Evolutionary conservation across 2,797 vertebrate genomes (phyloP).

Genomic region (Melanotaenia trifasciata): DNA sequence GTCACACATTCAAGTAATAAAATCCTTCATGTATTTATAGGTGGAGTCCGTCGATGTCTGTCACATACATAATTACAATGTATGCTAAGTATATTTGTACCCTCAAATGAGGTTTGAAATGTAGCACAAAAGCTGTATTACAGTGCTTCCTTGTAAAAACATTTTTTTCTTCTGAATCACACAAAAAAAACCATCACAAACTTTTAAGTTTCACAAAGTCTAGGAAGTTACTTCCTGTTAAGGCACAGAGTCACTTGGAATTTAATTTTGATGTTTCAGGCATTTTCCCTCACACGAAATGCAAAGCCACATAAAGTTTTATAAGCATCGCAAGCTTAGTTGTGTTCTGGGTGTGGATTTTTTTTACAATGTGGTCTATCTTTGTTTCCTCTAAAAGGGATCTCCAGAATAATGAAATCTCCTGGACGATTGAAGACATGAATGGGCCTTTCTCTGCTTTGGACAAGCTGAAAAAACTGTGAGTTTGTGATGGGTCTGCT

Average conservation of each 20-base stretch:
- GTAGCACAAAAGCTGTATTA: conserved; percentile 38
- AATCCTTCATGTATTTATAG: conserved; percentile 7
- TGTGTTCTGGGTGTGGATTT: conserved; percentile 65
- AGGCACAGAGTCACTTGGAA: conserved; percentile 47
- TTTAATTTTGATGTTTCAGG: conserved; percentile 50
- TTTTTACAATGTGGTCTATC: conserved; percentile 45
- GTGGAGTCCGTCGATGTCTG: not conserved
- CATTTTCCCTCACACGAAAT: conserved; percentile 31
- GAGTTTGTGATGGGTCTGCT: conserved; percentile 69
- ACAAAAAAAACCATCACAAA: conserved; percentile 28
- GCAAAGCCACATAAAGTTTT: conserved; percentile 54
- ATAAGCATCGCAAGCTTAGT: conserved; percentile 50
- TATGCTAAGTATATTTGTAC: conserved; percentile 46
- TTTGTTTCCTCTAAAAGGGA: conserved; percentile 82
- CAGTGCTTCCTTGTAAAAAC: conserved; percentile 51
- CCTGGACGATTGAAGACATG: conserved; percentile 99
- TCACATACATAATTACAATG: conserved; percentile 35
- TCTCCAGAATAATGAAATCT: conserved; percentile 96
- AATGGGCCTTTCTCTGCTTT: conserved; percentile 96
- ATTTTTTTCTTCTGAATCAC: conserved; percentile 27
- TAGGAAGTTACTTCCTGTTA: conserved; percentile 57
- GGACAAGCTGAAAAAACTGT: conserved; percentile 91
- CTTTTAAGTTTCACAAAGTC: conserved; percentile 51
- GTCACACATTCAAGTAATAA: conserved; percentile 10
- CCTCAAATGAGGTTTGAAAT: conserved; percentile 32